Percentiles rank a stretch among this genome's conserved stretches.
Evolutionary conservation across 1,140 invertebrate species (phyloP).

Genomic region (Pseudoatta argentina): DNA sequence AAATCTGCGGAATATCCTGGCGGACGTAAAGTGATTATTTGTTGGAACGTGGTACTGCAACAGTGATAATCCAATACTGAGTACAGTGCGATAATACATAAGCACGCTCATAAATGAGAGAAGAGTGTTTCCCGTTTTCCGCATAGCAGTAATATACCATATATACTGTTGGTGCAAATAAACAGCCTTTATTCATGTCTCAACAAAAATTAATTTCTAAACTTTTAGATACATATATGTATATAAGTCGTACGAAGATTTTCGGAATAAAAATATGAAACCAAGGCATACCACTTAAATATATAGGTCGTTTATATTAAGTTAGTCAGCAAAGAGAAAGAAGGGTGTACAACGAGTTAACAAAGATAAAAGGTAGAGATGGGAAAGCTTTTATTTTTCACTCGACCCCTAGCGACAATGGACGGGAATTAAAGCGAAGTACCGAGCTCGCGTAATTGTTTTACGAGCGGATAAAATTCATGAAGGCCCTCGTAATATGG

Average conservation of each 20-base stretch:
- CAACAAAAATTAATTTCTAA: constrained; percentile 43
- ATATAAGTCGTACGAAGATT: neutral
- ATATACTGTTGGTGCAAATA: constrained; percentile 11
- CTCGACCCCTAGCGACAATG: constrained; percentile 68
- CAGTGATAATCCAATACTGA: constrained; percentile 53
- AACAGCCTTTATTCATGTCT: neutral
- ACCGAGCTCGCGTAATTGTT: constrained; percentile 71
- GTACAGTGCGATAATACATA: constrained; percentile 31
- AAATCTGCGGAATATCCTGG: constrained; percentile 54
- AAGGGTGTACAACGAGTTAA: constrained; percentile 65
- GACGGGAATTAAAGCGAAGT: constrained; percentile 72
- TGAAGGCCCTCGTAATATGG: constrained; percentile 45
- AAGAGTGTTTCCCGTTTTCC: constrained; percentile 21
- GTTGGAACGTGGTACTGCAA: constrained; percentile 30
- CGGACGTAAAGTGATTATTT: constrained; percentile 62
- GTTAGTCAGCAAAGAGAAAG: neutral
- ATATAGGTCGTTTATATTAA: constrained; percentile 30
- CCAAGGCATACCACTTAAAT: neutral
- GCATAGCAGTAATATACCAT: too few relatives aligned
- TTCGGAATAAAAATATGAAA: constrained; percentile 21
- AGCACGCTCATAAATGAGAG: neutral
- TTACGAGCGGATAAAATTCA: constrained; percentile 74
- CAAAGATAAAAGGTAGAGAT: constrained; percentile 68
- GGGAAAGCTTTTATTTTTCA: constrained; percentile 67
- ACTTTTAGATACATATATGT: neutral